phyloP scores from a whole-genome alignment of 2,113 vertebrate genomes.

The Collichthys lucidus region DNA sequence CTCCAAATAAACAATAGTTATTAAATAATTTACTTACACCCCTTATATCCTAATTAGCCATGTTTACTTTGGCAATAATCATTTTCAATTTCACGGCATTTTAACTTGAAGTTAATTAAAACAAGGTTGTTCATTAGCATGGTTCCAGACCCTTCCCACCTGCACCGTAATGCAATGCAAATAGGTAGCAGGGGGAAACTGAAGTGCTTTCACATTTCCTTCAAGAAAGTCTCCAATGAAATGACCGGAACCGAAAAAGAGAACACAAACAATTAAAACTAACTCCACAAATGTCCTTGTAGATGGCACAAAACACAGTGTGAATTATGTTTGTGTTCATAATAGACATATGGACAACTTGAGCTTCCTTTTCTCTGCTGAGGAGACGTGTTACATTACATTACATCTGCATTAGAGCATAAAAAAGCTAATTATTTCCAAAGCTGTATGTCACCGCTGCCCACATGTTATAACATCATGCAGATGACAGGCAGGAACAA shows the following conservation, averaged over 20 bases:
- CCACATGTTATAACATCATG: slow-evolving; percentile 26
- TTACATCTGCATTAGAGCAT: slow-evolving; percentile 30
- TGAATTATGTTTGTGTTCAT: slow-evolving; percentile 22
- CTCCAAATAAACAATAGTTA: slow-evolving; percentile 82
- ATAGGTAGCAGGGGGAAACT: slow-evolving; percentile 64
- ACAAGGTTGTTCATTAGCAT: slow-evolving; percentile 82
- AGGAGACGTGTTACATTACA: slow-evolving; percentile 12
- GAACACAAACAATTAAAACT: slow-evolving; percentile 58
- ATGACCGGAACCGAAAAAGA: slow-evolving; percentile 37
- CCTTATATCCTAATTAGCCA: slow-evolving; percentile 85
- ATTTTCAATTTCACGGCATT: slow-evolving; percentile 88
- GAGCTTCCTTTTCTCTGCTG: slow-evolving; percentile 8
- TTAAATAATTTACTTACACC: slow-evolving; percentile 81
- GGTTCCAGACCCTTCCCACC: slow-evolving; percentile 78
- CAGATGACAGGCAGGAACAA: slow-evolving; percentile 54
- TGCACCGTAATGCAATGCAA: slow-evolving; percentile 77
- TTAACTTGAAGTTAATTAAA: slow-evolving; percentile 88
- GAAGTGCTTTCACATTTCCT: slow-evolving; percentile 64
- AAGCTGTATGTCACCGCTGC: slow-evolving; percentile 1
- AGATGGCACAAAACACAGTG: slow-evolving; percentile 36
- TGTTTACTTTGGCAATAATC: slow-evolving; percentile 86
- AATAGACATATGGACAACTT: neutral
- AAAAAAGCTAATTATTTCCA: slow-evolving; percentile 37
- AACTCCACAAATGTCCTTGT: slow-evolving; percentile 27
- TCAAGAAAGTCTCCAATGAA: slow-evolving; percentile 57